Base-by-base conservation (phyloP, 2,797 vertebrate genomes). In the Mormyrops attenuatus region DNA sequence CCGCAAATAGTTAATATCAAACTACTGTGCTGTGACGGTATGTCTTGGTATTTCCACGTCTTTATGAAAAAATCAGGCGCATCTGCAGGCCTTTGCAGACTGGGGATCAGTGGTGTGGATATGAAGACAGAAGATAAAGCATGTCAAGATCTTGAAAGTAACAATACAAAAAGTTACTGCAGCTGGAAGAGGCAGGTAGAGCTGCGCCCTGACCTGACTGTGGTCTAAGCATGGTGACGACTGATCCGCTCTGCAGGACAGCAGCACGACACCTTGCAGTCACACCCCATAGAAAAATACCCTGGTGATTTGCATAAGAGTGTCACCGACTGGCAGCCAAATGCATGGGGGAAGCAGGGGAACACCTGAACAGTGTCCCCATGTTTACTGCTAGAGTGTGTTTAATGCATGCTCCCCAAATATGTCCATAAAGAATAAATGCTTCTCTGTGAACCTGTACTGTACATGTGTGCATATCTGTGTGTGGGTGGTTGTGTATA, bases 241-340 rank as follows among this genome's bases (percentile, higher is more conserved):
- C 73, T 91, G 90, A 41, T 86, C 93, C 26, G 49, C 53, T 50
- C 89, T 92, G 88, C 89, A 91, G 88, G 90, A 90, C 92, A 91
- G 88, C 69, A 69, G 17, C 17, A 52, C 80, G 88, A 92, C 92
- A 89, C 73, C 91, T 91, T 93, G 92, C 88, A 90, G 92, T 89
- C 93, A 93, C 88, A 94, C 93, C 91, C 90, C 89, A 91, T 94
- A 95, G 92, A 95, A 95, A 95, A 95, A 94, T 94, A 94, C 94
- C 94, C 94, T 95, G 94, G 91, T 93, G 91, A 90, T 94, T 93
- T 95, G 93, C 92, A 93, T 93, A 92, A 92, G 91, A 89, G 89
- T 93, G 94, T 91, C 91, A 91, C 91, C 89, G 91, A 92, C 89
- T 91, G 92, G 90, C 91, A 91, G 91, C 80, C 88, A 87, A 93